phyloP scores from a whole-genome alignment of 1,140 invertebrate genomes.

The Harlomillsia oculata region DNA sequence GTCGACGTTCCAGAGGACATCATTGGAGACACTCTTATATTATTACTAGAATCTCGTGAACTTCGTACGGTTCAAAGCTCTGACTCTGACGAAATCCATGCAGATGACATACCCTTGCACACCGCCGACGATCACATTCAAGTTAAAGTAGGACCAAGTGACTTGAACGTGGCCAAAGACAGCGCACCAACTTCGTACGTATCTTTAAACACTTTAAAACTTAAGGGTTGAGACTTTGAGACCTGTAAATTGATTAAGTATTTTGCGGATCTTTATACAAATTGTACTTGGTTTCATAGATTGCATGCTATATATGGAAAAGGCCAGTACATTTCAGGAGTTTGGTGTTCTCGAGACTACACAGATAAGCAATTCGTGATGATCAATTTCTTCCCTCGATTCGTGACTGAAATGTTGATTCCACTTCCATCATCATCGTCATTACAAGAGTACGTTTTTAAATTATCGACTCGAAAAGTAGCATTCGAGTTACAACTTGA shows the following conservation, averaged over 20 bases:
- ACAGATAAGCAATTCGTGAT: constrained; percentile 32
- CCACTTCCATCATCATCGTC: too few relatives aligned
- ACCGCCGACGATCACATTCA: constrained; percentile 30
- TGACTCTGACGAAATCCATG: constrained; percentile 11
- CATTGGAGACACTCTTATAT: constrained; percentile 28
- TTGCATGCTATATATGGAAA: constrained; percentile 29
- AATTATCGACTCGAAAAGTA: too few relatives aligned
- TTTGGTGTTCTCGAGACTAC: constrained; percentile 32
- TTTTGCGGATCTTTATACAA: background rate
- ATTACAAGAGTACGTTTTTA: too few relatives aligned
- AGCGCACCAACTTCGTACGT: constrained; percentile 30
- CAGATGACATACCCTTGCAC: constrained; percentile 6
- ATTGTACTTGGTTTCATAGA: constrained; percentile 1
- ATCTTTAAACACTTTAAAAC: background rate
- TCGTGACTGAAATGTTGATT: constrained; percentile 32
- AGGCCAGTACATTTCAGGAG: constrained; percentile 15
- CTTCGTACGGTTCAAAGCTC: constrained; percentile 23
- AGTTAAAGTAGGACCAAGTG: constrained; percentile 26
- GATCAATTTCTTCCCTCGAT: constrained; percentile 32
- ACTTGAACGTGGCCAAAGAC: constrained; percentile 20
- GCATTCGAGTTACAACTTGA: too few relatives aligned
- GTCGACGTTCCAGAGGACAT: constrained; percentile 13
- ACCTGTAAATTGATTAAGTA: background rate
- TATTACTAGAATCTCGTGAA: constrained; percentile 26
- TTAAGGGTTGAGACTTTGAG: background rate